Percentiles rank a stretch among this genome's conserved stretches.
These are phyloP conservation scores for Popillia japonica DNA, from an alignment of 1,140 invertebrate genomes.

Conservation along the genomic window DNA sequence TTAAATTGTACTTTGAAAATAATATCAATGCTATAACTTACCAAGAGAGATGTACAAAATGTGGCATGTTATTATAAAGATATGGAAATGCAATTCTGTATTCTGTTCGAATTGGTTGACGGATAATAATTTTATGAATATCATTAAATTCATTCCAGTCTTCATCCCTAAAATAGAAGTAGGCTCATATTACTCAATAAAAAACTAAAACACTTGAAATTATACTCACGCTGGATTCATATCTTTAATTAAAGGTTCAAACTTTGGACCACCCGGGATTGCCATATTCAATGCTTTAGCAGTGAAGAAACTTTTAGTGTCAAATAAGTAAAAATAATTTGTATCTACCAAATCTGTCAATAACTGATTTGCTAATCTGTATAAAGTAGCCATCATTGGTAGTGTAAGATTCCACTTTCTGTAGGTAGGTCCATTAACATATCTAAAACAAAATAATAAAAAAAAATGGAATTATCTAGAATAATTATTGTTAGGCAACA, in stretches of 20 bases:
- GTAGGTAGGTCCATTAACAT: slow-evolving; percentile 98
- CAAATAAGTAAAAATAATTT: slow-evolving; percentile 99
- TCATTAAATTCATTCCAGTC: slow-evolving; percentile 99
- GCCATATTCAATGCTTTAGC: slow-evolving; percentile 99
- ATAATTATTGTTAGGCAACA: slow-evolving; percentile 51
- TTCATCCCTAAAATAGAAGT: slow-evolving; percentile 80
- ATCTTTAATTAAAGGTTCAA: slow-evolving; percentile 99
- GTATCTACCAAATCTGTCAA: slow-evolving; percentile 97
- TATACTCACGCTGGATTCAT: slow-evolving; percentile 84
- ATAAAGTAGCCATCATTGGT: slow-evolving; percentile 97
- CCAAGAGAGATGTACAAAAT: slow-evolving; percentile 95
- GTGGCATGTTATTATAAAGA: slow-evolving; percentile 98
- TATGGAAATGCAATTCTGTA: slow-evolving; percentile 99
- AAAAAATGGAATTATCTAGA: not conserved
- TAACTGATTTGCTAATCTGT: slow-evolving; percentile 97
- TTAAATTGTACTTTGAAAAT: no score
- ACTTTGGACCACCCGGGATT: slow-evolving; percentile 99
- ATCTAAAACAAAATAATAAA: slow-evolving; percentile 64
- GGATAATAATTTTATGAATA: slow-evolving; percentile 99
- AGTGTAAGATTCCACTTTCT: slow-evolving; percentile 93
- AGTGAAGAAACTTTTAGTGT: slow-evolving; percentile 99
- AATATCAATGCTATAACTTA: no score
- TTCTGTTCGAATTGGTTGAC: slow-evolving; percentile 98
- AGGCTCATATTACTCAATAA: not conserved
- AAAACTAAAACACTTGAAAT: slow-evolving; percentile 11